Conservation (phyloP, 2,888 invertebrate species). For the Copidosoma aretas region DNA sequence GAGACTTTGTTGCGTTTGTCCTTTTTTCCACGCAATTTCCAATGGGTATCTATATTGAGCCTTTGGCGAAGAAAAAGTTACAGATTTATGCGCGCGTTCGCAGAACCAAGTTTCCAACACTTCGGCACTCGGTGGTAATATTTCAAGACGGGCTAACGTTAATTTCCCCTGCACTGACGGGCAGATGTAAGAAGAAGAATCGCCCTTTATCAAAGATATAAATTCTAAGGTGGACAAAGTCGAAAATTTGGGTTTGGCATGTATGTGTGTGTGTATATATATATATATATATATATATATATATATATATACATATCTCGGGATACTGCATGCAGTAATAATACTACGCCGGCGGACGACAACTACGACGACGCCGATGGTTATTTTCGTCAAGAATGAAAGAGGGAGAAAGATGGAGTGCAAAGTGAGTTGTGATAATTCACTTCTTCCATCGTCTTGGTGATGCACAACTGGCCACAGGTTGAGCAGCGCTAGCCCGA, state of each 20-base stretch:
- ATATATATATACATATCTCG: slow-evolving; percentile 18
- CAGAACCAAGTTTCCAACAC: neutral
- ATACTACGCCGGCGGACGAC: neutral
- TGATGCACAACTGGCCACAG: neutral
- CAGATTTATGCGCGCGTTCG: too few species aligned
- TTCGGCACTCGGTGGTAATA: neutral
- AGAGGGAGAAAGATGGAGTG: slow-evolving; percentile 20
- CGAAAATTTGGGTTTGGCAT: slow-evolving; percentile 11
- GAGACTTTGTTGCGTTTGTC: too few species aligned
- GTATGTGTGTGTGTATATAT: too few species aligned
- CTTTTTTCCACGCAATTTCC: too few species aligned
- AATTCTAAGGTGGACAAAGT: neutral
- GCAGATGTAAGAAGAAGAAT: neutral
- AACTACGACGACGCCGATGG: slow-evolving; percentile 20
- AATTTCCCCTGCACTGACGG: neutral
- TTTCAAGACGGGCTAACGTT: neutral
- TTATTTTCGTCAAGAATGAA: slow-evolving; percentile 49
- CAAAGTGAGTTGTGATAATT: slow-evolving; percentile 45
- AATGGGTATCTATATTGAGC: too few species aligned
- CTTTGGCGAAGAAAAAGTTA: too few species aligned
- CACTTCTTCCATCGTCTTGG: slow-evolving; percentile 28
- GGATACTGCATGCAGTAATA: slow-evolving; percentile 5
- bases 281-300: too few species aligned
- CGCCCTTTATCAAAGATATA: neutral
- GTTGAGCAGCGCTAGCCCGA: slow-evolving; percentile 35